Base-by-base conservation (phyloP, 2,113 vertebrate genomes). In the Colaptes auratus region DNA sequence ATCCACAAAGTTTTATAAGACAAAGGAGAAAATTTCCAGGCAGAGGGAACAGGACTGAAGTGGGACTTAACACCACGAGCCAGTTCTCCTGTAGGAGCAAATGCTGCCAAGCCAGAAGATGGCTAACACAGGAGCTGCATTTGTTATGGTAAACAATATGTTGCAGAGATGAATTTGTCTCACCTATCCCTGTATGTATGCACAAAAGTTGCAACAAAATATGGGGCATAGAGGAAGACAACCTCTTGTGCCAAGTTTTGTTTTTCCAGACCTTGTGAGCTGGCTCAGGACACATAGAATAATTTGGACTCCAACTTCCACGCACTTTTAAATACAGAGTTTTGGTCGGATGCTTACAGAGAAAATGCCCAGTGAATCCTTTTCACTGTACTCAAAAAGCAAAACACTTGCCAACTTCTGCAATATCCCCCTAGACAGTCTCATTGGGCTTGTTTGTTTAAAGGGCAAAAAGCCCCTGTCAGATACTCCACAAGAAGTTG, bases 71-170 rank as follows among this genome's bases (percentile, higher is more conserved):
- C 39, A 53, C 30, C 46, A 72, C 33, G 79, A 82, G 88, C 53
- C 12, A 39, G 82, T 28, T 85, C 58, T 65, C 53, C 25, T 82
- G 13, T 6, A 60, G 46, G 17, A 89, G 33, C 46, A 85, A 78
- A 64, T 6, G 23, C 53, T 78, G 55, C 23, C 44, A 58, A 50
- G 81, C 52, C 72, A 78, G 27, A 13, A 88, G 14, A 79, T 2
- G 20, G 63, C 65, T 52, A 64, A 64, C 23, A 50, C 13, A 44
- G 61, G 48, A 90, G 31, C 15, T 67, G 11, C 12, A 30, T 48
- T 87, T 63, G 35, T 42, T 42, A 25, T 0, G 9, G 50, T 1
- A 1, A 82, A 36, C 13, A 44, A 2, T 3, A 13, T 1, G 4
- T 9, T 36, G 11, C 35, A 70, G 53, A 86, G 30, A 27, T 61